Evolutionary conservation across 1,140 invertebrate genomes (phyloP).

Genomic region (Pomphorhynchus laevis): DNA sequence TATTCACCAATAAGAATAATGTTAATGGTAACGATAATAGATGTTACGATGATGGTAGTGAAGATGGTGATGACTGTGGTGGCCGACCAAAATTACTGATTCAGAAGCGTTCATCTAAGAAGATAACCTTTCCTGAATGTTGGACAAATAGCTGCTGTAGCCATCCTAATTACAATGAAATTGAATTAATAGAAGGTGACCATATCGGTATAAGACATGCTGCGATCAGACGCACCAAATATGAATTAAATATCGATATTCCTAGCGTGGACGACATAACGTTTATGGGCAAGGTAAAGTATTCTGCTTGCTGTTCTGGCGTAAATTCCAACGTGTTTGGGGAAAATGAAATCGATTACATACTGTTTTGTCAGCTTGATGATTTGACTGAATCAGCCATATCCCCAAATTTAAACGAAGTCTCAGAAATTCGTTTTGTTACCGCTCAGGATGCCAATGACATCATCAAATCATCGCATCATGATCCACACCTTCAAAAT

Average conservation of each 20-base stretch:
- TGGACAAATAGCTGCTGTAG: slow-evolving; percentile 11
- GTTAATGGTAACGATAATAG: too few species aligned
- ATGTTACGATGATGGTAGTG: too few species aligned
- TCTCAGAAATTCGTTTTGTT: slow-evolving; percentile 4
- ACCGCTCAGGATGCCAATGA: slow-evolving; percentile 4
- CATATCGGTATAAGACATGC: slow-evolving; percentile 8
- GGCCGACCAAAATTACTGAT: slow-evolving; percentile 1
- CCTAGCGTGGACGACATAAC: not conserved
- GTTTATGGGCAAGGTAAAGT: too few species aligned
- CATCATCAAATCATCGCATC: slow-evolving; percentile 5
- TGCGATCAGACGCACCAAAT: slow-evolving; percentile 6
- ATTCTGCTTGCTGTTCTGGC: too few species aligned
- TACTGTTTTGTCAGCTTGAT: slow-evolving; percentile 3
- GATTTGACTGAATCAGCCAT: not conserved
- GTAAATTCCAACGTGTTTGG: slow-evolving; percentile 6
- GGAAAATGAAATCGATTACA: slow-evolving; percentile 11
- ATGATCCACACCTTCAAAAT: too few species aligned
- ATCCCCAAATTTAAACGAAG: slow-evolving; percentile 8
- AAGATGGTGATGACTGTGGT: not conserved
- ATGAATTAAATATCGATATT: slow-evolving; percentile 9
- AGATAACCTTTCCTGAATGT: slow-evolving; percentile 10
- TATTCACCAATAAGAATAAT: too few species aligned
- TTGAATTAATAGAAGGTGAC: slow-evolving; percentile 8
- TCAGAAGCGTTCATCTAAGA: slow-evolving; percentile 9
- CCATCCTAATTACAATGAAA: slow-evolving; percentile 6